Conservation (phyloP, 2,888 invertebrate species). For the Melangyna quadrimaculata region DNA sequence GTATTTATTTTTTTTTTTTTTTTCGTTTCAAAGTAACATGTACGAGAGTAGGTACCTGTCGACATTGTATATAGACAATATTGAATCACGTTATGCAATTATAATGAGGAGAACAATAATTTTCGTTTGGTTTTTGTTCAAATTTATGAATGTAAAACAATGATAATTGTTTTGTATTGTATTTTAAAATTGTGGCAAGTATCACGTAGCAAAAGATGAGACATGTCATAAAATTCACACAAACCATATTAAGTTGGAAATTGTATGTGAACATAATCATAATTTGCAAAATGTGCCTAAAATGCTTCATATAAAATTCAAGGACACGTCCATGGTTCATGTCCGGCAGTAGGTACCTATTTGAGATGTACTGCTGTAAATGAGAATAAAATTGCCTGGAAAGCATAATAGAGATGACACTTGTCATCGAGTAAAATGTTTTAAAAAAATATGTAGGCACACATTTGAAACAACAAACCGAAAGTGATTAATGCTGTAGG, state of each 20-base stretch:
- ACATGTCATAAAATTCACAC: slow-evolving; percentile 53
- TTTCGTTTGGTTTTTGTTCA: slow-evolving; percentile 14
- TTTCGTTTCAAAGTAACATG: not conserved
- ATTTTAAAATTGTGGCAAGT: slow-evolving; percentile 48
- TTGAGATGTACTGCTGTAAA: not conserved
- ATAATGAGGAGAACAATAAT: slow-evolving; percentile 3
- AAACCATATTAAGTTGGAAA: slow-evolving; percentile 11
- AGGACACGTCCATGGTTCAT: not conserved
- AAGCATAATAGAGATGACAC: not conserved
- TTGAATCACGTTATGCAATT: slow-evolving; percentile 66
- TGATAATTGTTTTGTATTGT: slow-evolving; percentile 48
- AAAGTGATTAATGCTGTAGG: too few species aligned
- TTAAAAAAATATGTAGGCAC: not conserved
- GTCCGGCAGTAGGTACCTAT: not conserved
- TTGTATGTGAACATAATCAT: slow-evolving; percentile 20
- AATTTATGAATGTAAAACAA: slow-evolving; percentile 32
- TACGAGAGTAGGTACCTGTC: too few species aligned
- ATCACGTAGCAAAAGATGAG: slow-evolving; percentile 56
- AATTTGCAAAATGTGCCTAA: slow-evolving; percentile 18
- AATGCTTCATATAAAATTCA: not conserved
- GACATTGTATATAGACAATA: not conserved
- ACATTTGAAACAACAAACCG: too few species aligned
- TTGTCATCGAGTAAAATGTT: not conserved
- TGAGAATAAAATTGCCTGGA: not conserved
- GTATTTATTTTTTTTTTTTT: not conserved